phyloP scores from a whole-genome alignment of 1,140 invertebrate species.

The Hylyphantes graminicola region DNA sequence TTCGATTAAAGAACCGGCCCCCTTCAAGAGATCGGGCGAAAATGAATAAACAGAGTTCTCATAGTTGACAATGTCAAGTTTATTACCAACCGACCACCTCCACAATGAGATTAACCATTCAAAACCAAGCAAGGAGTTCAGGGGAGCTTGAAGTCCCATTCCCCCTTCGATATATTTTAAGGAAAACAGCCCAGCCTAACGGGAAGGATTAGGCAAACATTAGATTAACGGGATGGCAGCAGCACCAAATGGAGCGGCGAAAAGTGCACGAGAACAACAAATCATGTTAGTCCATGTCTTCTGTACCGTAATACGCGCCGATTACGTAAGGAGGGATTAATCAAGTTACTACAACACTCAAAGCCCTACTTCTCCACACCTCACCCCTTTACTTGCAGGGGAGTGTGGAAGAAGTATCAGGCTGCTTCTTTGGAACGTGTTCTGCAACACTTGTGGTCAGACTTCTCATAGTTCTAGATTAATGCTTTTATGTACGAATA shows the following conservation, averaged over 20 bases:
- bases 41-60: conserved; percentile 1
- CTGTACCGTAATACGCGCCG: conserved; percentile 59
- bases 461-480: too few species aligned
- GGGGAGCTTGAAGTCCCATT: not conserved
- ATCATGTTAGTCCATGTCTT: conserved; percentile 60
- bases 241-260: conserved; percentile 55
- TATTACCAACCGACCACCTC: conserved; percentile 16
- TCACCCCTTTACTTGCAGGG: too few species aligned
- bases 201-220: conserved; percentile 59
- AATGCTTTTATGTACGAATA: too few species aligned
- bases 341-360: conserved; percentile 47
- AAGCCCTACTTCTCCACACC: conserved; percentile 1
- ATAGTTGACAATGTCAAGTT: not conserved
- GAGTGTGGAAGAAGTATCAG: too few species aligned
- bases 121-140: too few species aligned
- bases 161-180: conserved; percentile 31
- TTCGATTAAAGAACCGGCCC: too few species aligned
- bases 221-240: conserved; percentile 58
- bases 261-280: conserved; percentile 57
- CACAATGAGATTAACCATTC: conserved; percentile 13
- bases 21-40: too few species aligned
- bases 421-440: too few species aligned
- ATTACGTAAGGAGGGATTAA: conserved; percentile 56
- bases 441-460: too few species aligned
- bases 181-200: conserved; percentile 37